Percentiles rank a stretch among this genome's conserved stretches.
phyloP scores from a whole-genome alignment of 1,140 invertebrate species.

The Drosophila saltans region DNA sequence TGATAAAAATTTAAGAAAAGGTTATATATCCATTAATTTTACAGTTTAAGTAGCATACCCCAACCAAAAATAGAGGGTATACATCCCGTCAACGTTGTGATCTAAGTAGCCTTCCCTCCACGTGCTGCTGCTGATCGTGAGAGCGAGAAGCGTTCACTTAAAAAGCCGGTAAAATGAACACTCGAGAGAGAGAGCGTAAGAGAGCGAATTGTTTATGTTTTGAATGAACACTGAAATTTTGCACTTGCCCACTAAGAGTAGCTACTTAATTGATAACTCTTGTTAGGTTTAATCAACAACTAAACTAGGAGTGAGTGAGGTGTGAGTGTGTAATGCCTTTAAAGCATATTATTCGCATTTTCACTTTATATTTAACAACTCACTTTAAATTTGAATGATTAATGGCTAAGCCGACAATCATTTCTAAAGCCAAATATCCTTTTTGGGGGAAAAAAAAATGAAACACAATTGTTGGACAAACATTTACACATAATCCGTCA shows the following conservation, averaged over 20 bases:
- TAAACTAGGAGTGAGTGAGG: neutral
- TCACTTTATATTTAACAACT: neutral
- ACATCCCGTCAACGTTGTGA: neutral
- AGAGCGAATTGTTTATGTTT: constrained; percentile 65
- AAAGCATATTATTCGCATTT: too few relatives aligned
- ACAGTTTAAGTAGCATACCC: too few relatives aligned
- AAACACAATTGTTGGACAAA: constrained; percentile 52
- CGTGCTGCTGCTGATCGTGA: neutral
- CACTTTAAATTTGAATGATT: neutral
- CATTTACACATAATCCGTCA: constrained; percentile 75
- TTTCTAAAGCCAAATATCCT: constrained; percentile 1
- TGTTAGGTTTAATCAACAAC: constrained; percentile 1
- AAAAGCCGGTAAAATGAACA: constrained; percentile 72
- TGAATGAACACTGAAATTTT: constrained; percentile 40
- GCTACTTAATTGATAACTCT: neutral
- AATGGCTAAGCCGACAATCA: neutral
- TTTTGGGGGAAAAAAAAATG: neutral
- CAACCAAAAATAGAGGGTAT: neutral
- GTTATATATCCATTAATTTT: too few relatives aligned
- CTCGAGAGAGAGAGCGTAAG: too few relatives aligned
- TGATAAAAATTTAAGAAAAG: too few relatives aligned
- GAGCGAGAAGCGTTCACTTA: constrained; percentile 6
- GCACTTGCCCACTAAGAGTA: neutral
- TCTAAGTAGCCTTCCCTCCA: neutral
- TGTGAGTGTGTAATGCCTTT: neutral